These are phyloP conservation scores for Gasterosteus aculeatus DNA, from an alignment of 2,113 vertebrate species.

Conservation along the genomic window DNA sequence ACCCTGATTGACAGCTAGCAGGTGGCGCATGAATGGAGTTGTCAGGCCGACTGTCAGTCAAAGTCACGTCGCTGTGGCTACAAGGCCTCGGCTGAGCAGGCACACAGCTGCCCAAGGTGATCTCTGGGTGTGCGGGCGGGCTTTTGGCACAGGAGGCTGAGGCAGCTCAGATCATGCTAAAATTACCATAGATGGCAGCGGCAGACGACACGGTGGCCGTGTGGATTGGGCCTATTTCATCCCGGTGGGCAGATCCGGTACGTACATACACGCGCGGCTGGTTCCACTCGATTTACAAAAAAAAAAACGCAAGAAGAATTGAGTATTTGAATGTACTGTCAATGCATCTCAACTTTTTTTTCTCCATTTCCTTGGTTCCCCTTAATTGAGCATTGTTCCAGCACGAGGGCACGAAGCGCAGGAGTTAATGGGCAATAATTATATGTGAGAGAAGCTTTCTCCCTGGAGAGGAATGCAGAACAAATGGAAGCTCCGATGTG, in stretches of 20 bases:
- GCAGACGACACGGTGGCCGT: conserved; percentile 35
- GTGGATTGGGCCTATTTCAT: conserved; percentile 51
- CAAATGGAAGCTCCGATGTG: conserved; percentile 97
- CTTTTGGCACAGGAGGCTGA: conserved; percentile 59
- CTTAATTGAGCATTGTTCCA: conserved; percentile 93
- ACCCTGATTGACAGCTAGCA: conserved; percentile 88
- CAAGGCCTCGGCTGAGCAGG: conserved; percentile 73
- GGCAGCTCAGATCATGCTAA: conserved; percentile 57
- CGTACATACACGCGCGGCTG: conserved; percentile 39
- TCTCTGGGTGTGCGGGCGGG: conserved; percentile 77
- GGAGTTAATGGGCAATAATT: conserved; percentile 98
- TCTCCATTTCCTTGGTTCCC: conserved; percentile 87
- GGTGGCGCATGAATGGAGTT: conserved; percentile 88
- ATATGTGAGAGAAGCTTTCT: conserved; percentile 97
- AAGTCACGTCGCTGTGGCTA: conserved; percentile 77
- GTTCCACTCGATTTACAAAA: conserved; percentile 41
- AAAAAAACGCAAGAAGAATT: conserved; percentile 1
- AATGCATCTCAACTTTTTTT: conserved; percentile 68
- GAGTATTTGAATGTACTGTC: conserved; percentile 58
- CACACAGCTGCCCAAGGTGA: conserved; percentile 85
- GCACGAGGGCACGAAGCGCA: conserved; percentile 92
- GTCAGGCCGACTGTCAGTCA: conserved; percentile 82
- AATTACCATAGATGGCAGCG: conserved; percentile 48
- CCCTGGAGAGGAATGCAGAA: conserved; percentile 96
- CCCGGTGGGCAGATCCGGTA: conserved; percentile 49